These are phyloP conservation scores for Antennarius striatus DNA, from an alignment of 2,113 vertebrate genomes.

Conservation along the genomic window DNA sequence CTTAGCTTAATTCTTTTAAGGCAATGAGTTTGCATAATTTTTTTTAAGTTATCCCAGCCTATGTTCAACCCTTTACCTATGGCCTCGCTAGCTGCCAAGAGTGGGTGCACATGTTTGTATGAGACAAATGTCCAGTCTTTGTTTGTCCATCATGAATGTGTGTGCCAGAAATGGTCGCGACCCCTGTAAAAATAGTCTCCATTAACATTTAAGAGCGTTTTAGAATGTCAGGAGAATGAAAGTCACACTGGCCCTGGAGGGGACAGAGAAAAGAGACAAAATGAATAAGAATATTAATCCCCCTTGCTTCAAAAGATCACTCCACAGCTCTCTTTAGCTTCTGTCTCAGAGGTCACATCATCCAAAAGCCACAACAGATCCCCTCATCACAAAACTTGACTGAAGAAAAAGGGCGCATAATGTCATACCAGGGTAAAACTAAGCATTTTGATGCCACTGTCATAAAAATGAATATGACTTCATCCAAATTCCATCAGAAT, in stretches of 20 bases:
- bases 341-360: conserved; percentile 63
- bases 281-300: conserved; percentile 73
- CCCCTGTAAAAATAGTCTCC: conserved; percentile 75
- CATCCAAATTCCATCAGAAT: conserved; percentile 14
- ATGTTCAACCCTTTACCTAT: too few relatives aligned
- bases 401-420: conserved; percentile 49
- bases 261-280: conserved; percentile 48
- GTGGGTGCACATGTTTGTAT: neutral
- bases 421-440: conserved; percentile 26
- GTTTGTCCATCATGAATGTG: conserved; percentile 11
- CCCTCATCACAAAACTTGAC: conserved; percentile 57
- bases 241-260: conserved; percentile 62
- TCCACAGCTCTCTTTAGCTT: conserved; percentile 43
- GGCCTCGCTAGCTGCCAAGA: neutral
- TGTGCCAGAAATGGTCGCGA: conserved; percentile 46
- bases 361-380: conserved; percentile 66
- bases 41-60: too few relatives aligned
- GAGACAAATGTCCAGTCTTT: conserved; percentile 5
- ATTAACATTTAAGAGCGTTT: conserved; percentile 79
- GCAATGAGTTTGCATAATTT: too few relatives aligned
- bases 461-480: conserved; percentile 44
- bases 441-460: conserved; percentile 43
- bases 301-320: conserved; percentile 61
- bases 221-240: conserved; percentile 73
- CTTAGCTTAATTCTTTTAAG: too few relatives aligned